phyloP scores from a whole-genome alignment of 2,888 invertebrate genomes.

The Euzetes globulus region DNA sequence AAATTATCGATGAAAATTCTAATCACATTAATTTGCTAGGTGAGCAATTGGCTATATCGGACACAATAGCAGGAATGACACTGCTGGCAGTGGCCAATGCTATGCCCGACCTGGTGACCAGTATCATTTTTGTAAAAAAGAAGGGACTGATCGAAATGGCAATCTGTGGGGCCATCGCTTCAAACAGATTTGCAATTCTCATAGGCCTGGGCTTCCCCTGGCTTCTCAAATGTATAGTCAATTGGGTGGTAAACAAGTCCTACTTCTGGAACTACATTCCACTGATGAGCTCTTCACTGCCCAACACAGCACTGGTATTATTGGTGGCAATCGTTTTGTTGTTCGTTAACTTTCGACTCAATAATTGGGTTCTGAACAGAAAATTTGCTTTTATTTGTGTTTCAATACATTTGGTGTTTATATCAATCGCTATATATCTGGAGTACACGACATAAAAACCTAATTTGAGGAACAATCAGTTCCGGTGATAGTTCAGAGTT shows the following conservation, averaged over 20 bases:
- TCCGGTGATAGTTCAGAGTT: neutral
- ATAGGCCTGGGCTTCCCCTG: conserved; percentile 18
- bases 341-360: neutral
- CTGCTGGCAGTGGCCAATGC: conserved; percentile 2
- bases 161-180: conserved; percentile 9
- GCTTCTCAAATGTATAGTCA: neutral
- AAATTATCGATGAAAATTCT: neutral
- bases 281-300: neutral
- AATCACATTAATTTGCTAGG: neutral
- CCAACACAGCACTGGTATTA: conserved; percentile 15
- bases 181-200: conserved; percentile 14
- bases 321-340: conserved; percentile 1
- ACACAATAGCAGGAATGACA: conserved; percentile 14
- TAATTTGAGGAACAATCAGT: neutral
- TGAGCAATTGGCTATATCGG: neutral
- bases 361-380: conserved; percentile 10
- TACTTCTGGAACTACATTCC: conserved; percentile 6
- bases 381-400: conserved; percentile 20
- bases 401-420: neutral
- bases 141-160: conserved; percentile 12
- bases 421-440: conserved; percentile 18
- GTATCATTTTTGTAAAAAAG: conserved; percentile 15
- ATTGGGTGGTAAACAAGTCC: conserved; percentile 10
- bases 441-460: neutral
- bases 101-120: conserved; percentile 8